Percentiles rank a stretch among this genome's conserved stretches.
Conservation (phyloP, 2,797 vertebrate genomes). For the Gallinago stenura region DNA sequence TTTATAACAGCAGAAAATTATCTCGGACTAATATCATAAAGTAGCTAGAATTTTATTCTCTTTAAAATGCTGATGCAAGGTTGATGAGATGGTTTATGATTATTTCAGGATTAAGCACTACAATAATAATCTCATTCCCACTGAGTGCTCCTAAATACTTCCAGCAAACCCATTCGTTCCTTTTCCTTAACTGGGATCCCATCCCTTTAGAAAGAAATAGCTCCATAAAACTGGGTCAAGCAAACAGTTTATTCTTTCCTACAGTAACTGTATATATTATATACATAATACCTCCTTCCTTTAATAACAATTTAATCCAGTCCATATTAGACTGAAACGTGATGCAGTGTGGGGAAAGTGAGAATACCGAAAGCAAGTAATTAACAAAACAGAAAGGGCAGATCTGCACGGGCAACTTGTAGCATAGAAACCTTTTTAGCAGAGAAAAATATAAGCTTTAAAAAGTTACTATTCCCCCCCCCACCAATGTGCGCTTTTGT, state of each 20-base stretch:
- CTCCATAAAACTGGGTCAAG: slow-evolving; percentile 33
- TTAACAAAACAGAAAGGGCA: not conserved
- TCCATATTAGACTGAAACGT: not conserved
- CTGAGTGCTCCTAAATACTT: slow-evolving; percentile 24
- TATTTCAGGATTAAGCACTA: slow-evolving; percentile 52
- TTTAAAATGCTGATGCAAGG: not conserved
- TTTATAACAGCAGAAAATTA: not conserved
- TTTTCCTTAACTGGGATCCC: slow-evolving; percentile 4
- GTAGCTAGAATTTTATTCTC: slow-evolving; percentile 7
- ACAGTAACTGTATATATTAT: not conserved
- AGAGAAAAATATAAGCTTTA: not conserved
- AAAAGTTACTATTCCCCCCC: not conserved
- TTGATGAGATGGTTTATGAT: slow-evolving; percentile 9
- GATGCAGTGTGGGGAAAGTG: not conserved
- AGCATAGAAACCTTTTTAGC: not conserved
- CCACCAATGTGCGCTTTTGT: not conserved
- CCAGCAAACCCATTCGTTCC: slow-evolving; percentile 7
- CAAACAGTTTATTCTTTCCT: slow-evolving; percentile 16
- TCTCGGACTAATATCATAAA: slow-evolving; percentile 9
- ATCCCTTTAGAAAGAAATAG: not conserved
- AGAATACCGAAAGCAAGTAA: not conserved
- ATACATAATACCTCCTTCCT: not conserved
- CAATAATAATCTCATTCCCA: slow-evolving; percentile 43
- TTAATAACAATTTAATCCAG: not conserved
- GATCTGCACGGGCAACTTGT: not conserved